Percentiles rank a stretch among this genome's conserved stretches.
phyloP scores from a whole-genome alignment of 2,113 vertebrate species.

The Grallaria varia region DNA sequence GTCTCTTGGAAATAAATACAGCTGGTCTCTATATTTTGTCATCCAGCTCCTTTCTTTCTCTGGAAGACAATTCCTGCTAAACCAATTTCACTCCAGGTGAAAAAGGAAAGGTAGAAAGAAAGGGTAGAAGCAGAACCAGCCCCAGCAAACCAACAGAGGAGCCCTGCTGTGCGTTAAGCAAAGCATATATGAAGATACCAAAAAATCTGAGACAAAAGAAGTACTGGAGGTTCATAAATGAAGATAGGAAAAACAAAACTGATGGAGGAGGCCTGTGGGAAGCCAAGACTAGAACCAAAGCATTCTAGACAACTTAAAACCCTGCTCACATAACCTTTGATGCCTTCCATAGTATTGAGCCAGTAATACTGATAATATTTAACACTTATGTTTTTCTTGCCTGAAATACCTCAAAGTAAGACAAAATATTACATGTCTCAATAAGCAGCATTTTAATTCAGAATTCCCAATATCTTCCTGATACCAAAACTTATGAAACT shows the following conservation, averaged over 20 bases:
- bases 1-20: not conserved
- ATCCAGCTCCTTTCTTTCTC: not conserved
- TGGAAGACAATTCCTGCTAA: not conserved
- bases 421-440: not conserved
- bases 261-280: not conserved
- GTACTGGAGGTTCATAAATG: not conserved
- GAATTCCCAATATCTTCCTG: not conserved
- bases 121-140: not conserved
- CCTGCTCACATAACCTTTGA: not conserved
- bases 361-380: not conserved
- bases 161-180: rapidly evolving
- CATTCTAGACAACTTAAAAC: not conserved
- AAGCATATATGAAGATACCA: not conserved
- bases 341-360: not conserved
- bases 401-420: not conserved
- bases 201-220: not conserved
- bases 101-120: not conserved
- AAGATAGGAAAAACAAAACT: not conserved
- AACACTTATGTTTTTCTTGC: not conserved
- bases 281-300: not conserved
- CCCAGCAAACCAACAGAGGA: not conserved
- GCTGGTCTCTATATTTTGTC: not conserved
- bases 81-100: not conserved
- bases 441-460: not conserved
- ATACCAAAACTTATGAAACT: not conserved